These are phyloP conservation scores for Brenthis hecate DNA, from an alignment of 2,888 invertebrate genomes.

Conservation along the genomic window DNA sequence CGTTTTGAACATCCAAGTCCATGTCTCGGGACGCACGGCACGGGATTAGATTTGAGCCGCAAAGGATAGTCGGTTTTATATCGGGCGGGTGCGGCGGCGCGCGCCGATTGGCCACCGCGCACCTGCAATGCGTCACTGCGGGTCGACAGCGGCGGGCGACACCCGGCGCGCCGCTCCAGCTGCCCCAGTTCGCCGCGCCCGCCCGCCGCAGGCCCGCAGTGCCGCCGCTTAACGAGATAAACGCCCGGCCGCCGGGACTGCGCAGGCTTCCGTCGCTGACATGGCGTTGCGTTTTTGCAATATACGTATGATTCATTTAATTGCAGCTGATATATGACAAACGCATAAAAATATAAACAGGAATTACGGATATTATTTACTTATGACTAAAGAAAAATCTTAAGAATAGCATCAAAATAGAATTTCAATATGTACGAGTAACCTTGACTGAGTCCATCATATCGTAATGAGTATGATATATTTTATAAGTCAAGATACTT, in stretches of 20 bases:
- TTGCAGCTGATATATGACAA: slow-evolving; percentile 5
- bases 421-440: background rate
- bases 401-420: background rate
- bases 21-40: slow-evolving; percentile 78
- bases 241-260: slow-evolving; percentile 40
- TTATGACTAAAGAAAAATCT: background rate
- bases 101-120: slow-evolving; percentile 90
- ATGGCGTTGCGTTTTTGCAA: slow-evolving; percentile 30
- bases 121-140: slow-evolving; percentile 93
- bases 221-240: slow-evolving; percentile 51
- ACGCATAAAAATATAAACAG: background rate
- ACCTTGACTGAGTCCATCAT: slow-evolving; percentile 1
- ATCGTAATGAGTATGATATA: background rate
- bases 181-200: slow-evolving; percentile 64
- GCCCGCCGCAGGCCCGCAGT: slow-evolving; percentile 55
- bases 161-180: slow-evolving; percentile 50
- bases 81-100: slow-evolving; percentile 87
- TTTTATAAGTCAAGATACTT: background rate
- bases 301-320: slow-evolving; percentile 14
- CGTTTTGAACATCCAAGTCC: slow-evolving; percentile 73
- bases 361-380: background rate
- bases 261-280: slow-evolving; percentile 47
- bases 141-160: slow-evolving; percentile 56
- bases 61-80: slow-evolving; percentile 85
- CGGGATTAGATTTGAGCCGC: slow-evolving; percentile 84